A percentile compares a stretch with the other conserved stretches of the same genome.
Conservation (phyloP, 1,140 invertebrate species). For the Chelonus insularis region DNA sequence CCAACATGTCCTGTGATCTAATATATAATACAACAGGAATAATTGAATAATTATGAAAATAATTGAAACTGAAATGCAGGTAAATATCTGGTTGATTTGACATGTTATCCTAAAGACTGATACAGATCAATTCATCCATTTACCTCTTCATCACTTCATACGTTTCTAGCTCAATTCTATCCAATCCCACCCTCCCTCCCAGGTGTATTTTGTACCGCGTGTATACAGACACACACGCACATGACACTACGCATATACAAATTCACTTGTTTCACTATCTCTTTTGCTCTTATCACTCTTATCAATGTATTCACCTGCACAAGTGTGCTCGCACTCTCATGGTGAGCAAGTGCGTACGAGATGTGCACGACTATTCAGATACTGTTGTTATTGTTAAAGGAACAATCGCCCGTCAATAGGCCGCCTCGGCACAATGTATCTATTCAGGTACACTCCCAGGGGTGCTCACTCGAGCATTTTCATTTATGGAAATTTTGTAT, state of each 20-base stretch:
- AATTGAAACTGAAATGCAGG: too few relatives aligned
- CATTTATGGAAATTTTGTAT: slow-evolving; percentile 32
- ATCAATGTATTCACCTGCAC: background rate
- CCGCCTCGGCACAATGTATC: slow-evolving; percentile 58
- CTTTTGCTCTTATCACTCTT: background rate
- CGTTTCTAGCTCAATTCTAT: background rate
- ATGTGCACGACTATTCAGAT: slow-evolving; percentile 58
- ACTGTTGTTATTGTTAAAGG: slow-evolving; percentile 61
- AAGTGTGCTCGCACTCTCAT: slow-evolving; percentile 15
- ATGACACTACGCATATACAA: background rate
- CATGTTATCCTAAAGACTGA: slow-evolving; percentile 17
- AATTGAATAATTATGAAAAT: too few relatives aligned
- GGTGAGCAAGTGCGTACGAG: slow-evolving; percentile 44
- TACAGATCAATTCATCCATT: slow-evolving; percentile 27
- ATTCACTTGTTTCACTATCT: slow-evolving; percentile 9
- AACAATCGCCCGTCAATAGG: slow-evolving; percentile 61
- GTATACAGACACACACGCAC: background rate
- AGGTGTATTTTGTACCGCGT: background rate
- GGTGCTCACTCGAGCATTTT: slow-evolving; percentile 51
- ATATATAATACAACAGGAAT: too few relatives aligned
- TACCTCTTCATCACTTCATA: slow-evolving; percentile 13
- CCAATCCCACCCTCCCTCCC: background rate
- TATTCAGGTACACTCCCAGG: slow-evolving; percentile 57
- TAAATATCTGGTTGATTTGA: slow-evolving; percentile 16
- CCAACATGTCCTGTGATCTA: too few relatives aligned